Evolutionary conservation across 2,113 vertebrate species (phyloP), one percentile per base, ranked within the genome.

Genomic region (Hymenochirus boettgeri): DNA sequence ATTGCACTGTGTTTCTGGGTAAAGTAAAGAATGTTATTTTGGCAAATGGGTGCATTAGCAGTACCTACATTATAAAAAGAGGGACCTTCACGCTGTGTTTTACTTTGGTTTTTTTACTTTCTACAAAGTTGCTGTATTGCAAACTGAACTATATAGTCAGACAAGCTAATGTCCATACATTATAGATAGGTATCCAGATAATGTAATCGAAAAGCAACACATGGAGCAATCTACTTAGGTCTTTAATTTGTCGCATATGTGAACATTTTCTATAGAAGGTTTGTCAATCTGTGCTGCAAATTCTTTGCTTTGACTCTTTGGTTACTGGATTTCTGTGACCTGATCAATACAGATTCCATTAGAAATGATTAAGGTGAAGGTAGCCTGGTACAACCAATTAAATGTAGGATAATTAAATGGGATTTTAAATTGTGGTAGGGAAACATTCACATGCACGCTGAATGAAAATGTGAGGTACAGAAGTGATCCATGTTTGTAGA

Each of bases 331-430:
- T 71, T 0, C 57, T 59, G 10, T 3, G 17, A 57, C 22, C 61
- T 55, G 33, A 74, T 66, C 64, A 75, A 63, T 50, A 74, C 2
- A 71, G 10, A 54, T 57, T 48, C 18, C n/a, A 50, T 73, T 33
- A 47, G 50, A 74, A 64, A 39, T 65, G 4, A 76, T 78, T 73
- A 63, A 31, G 8, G n/a, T 70, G n/a, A 24, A 54, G 27, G 7
- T 11, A 75, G 15, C 59, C 11, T 73, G 6, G 70, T 70, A 71
- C 60, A 72, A 66, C 42, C 22, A 74, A 64, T 69, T 77, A 67
- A 22, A 8, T 77, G n/a, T 65, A 78, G 9, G 7, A 31, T 74
- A 48, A 70, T 19, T 62, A n/a, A 79, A 72, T 58, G 10, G 3
- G 0, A 29, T 19, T 58, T 69, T 60, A 63, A 45, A 71, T 46